Conservation (phyloP, 2,113 vertebrate genomes). For the Pomatorhinus ruficollis region DNA sequence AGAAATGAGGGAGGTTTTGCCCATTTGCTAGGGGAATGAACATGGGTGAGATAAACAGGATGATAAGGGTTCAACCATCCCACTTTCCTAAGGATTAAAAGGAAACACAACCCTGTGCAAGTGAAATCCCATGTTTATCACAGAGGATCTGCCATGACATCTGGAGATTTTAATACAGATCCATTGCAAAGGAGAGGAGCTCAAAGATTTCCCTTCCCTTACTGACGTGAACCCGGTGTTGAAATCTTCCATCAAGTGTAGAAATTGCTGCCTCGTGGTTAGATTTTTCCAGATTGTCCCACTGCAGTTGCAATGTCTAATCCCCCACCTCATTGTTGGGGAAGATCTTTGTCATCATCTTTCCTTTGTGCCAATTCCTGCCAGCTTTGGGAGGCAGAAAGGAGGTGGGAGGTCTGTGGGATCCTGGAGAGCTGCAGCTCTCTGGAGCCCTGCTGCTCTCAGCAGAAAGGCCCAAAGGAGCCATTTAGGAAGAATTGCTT, state of each 20-base stretch:
- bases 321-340: background rate
- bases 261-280: background rate
- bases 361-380: background rate
- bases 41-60: background rate
- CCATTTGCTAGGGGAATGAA: background rate
- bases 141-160: background rate
- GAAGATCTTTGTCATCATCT: background rate
- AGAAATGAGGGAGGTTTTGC: background rate
- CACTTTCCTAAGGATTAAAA: background rate
- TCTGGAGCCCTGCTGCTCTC: background rate
- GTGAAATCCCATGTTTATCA: background rate
- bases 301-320: background rate
- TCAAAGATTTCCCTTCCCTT: background rate
- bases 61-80: background rate
- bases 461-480: background rate
- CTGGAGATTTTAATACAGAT: background rate
- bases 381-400: background rate
- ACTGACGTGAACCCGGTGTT: background rate
- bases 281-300: background rate
- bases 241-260: background rate
- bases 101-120: background rate
- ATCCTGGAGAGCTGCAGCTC: background rate
- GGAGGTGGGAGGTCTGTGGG: background rate
- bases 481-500: background rate
- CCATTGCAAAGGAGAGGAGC: background rate